Conservation (phyloP, 92 coral and sea anemone genomes). For the Meandrina meandrites region DNA sequence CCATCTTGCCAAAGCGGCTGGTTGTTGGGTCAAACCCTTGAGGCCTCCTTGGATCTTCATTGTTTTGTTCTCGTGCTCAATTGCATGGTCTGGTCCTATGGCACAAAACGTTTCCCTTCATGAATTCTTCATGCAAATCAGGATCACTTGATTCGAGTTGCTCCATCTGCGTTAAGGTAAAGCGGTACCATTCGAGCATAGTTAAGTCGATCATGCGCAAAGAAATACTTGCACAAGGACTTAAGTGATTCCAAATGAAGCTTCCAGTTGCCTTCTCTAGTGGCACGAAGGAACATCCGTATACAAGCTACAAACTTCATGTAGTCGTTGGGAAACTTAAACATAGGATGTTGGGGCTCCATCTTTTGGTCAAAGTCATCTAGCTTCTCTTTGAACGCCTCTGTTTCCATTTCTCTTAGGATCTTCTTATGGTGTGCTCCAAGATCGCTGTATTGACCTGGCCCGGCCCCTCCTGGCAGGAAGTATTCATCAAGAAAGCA, state of each 20-base stretch:
- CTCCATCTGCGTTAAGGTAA: constrained; percentile 57
- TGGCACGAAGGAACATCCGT: constrained; percentile 41
- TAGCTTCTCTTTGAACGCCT: constrained; percentile 33
- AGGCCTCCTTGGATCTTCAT: constrained; percentile 59
- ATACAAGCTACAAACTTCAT: constrained; percentile 54
- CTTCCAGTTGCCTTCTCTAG: constrained; percentile 56
- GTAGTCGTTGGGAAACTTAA: constrained; percentile 40
- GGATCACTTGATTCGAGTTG: constrained; percentile 38
- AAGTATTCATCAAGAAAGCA: constrained; percentile 8
- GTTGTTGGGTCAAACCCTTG: constrained; percentile 55
- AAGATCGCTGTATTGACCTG: constrained; percentile 28
- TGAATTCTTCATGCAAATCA: constrained; percentile 45
- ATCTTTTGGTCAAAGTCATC: constrained; percentile 34
- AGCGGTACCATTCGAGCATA: constrained; percentile 64
- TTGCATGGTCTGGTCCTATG: constrained; percentile 55
- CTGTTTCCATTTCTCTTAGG: constrained; percentile 25
- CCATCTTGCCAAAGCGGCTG: constrained; percentile 63
- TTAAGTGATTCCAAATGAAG: too few species aligned
- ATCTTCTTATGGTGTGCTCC: constrained; percentile 31
- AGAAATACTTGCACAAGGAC: too few species aligned
- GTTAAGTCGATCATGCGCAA: constrained; percentile 63
- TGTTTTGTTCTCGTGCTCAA: constrained; percentile 54
- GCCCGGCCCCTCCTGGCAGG: constrained; percentile 37
- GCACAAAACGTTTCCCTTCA: constrained; percentile 61
- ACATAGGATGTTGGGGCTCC: constrained; percentile 41